Base-by-base conservation (phyloP, 1,140 invertebrate species). In the Kradibia gibbosae region DNA sequence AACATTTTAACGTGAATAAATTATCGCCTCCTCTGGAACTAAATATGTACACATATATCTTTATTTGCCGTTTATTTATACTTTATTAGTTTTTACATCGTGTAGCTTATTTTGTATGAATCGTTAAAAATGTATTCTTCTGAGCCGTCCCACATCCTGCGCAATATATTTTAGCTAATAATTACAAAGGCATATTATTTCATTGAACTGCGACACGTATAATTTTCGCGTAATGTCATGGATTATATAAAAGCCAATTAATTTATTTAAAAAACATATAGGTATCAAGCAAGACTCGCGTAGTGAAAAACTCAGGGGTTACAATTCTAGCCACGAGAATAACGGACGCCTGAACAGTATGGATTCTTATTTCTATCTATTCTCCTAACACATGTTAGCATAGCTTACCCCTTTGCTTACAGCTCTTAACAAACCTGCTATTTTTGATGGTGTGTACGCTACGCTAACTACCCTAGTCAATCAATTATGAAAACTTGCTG, bases 351-450 rank as follows among this genome's bases (percentile, higher is more conserved):
- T 8, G 25, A 25, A 31, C n/a, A 8, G 62, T 17, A n/a, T 39
- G 34, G 34, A 67, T 39, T 67, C 62, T 67, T 20, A 2, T 22
- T 65, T 65, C 60, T 67, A 39, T 67, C 34, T n/a, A 34, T 36
- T 67, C 62, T 22, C 62, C 25, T 39, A 22, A 67, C 62, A 67
- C 62, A n/a, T n/a, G 62, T 39, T 36, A 22, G 34, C n/a, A 39
- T 10, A 39, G 20, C 36, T 67, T 39, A 67, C 62, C 62, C 62
- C 39, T 31, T 67, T n/a, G 17, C 62, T 67, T 67, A n/a, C 62
- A 20, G 17, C 20, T 1, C 31, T 65, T 36, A 36, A 17, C 34
- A 39, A 2, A 1, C 34, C 17, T n/a, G 34, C 4, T 20, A 39
- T 67, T 67, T 67, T 36, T n/a, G 34, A 39, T 20, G 22, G 60